Conservation (phyloP, 2,888 invertebrate genomes). For the Bellardia pandia region DNA sequence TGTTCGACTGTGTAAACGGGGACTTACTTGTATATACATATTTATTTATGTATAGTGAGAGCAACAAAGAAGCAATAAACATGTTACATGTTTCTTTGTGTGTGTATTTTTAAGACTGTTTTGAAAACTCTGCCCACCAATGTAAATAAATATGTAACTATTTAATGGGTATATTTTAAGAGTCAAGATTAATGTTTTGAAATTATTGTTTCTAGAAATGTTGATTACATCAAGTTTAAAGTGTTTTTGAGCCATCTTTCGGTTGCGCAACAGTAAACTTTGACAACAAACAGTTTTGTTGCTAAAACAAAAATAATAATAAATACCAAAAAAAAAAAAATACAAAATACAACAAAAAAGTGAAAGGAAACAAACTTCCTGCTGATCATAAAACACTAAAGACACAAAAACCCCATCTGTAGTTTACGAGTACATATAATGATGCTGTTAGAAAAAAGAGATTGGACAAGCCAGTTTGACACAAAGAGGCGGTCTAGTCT, state of each 20-base stretch:
- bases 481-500: neutral
- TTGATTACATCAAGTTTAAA: slow-evolving; percentile 46
- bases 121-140: slow-evolving; percentile 30
- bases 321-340: slow-evolving; percentile 5
- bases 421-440: slow-evolving; percentile 6
- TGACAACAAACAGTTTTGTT: slow-evolving; percentile 59
- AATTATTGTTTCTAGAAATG: slow-evolving; percentile 26
- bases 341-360: slow-evolving; percentile 75
- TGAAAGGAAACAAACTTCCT: slow-evolving; percentile 82
- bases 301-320: slow-evolving; percentile 28
- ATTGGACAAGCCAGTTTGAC: slow-evolving; percentile 22
- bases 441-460: slow-evolving; percentile 16
- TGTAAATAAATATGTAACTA: neutral
- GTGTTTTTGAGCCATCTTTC: slow-evolving; percentile 32
- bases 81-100: neutral
- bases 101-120: neutral
- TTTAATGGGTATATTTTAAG: slow-evolving; percentile 16
- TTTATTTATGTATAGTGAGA: neutral
- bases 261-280: slow-evolving; percentile 64
- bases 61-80: neutral
- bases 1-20: no score
- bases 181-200: slow-evolving; percentile 44
- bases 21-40: neutral
- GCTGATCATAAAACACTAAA: slow-evolving; percentile 64
- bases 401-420: slow-evolving; percentile 46